phyloP scores from a whole-genome alignment of 2,888 invertebrate genomes.

The Lasioglossum morio region DNA sequence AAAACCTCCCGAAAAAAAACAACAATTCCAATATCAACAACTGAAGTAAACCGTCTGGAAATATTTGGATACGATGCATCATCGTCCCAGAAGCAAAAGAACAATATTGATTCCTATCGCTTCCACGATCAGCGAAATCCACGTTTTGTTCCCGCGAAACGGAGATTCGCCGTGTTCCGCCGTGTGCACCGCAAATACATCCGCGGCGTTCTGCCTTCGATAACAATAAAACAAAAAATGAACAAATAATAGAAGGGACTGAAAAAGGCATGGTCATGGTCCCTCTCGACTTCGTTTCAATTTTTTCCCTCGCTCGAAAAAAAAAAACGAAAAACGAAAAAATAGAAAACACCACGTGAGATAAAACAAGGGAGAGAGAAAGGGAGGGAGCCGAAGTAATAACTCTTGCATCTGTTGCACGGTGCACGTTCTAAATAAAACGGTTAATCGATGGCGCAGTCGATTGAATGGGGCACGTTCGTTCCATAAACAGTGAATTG shows the following conservation, averaged over 20 bases:
- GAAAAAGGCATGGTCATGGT: background rate
- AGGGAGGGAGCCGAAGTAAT: conserved; percentile 30
- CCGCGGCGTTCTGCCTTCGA: conserved; percentile 26
- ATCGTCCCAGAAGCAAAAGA: conserved; percentile 30
- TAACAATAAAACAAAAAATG: conserved; percentile 48
- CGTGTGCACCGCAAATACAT: conserved; percentile 47
- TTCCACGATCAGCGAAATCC: conserved; percentile 47
- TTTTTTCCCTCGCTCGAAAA: conserved; percentile 30
- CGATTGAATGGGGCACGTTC: conserved; percentile 38
- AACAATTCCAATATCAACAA: conserved; percentile 11
- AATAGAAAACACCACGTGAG: background rate
- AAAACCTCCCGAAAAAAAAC: background rate
- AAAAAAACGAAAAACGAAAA: no score
- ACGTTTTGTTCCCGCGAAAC: conserved; percentile 43
- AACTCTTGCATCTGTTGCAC: conserved; percentile 44
- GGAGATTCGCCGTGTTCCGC: conserved; percentile 25
- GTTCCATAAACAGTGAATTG: conserved; percentile 30
- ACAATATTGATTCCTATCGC: conserved; percentile 60
- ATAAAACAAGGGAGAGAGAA: background rate
- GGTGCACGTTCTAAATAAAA: conserved; percentile 41
- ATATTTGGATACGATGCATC: conserved; percentile 52
- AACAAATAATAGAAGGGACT: conserved; percentile 13
- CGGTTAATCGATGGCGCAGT: conserved; percentile 51
- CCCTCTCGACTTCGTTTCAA: conserved; percentile 38
- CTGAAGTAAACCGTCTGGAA: conserved; percentile 52